phyloP scores from a whole-genome alignment of 2,113 vertebrate genomes.

The Catagonus wagneri region DNA sequence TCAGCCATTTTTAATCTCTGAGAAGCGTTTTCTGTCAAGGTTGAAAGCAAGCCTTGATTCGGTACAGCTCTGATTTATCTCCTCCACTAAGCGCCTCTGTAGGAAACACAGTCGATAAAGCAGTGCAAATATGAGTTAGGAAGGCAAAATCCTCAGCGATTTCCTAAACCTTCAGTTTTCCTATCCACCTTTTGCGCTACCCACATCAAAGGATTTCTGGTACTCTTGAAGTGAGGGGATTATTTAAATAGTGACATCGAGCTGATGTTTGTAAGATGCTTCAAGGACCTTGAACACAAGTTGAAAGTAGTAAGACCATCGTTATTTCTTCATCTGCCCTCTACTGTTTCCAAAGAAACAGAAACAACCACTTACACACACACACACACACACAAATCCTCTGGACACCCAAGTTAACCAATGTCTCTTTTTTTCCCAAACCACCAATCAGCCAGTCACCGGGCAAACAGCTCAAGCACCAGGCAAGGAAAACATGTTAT shows the following conservation, averaged over 20 bases:
- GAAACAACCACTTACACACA: slow-evolving; percentile 71
- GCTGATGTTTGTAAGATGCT: slow-evolving; percentile 11
- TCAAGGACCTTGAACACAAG: not conserved
- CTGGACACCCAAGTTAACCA: slow-evolving; percentile 68
- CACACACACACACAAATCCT: slow-evolving; percentile 57
- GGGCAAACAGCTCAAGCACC: slow-evolving; percentile 76
- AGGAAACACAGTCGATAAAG: not conserved
- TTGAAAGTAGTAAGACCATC: not conserved
- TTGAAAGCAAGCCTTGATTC: slow-evolving; percentile 11
- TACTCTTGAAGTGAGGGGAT: not conserved
- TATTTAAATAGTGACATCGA: not conserved
- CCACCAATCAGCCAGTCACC: slow-evolving; percentile 76
- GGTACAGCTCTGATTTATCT: slow-evolving; percentile 53
- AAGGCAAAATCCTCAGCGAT: not conserved
- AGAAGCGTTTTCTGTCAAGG: slow-evolving; percentile 38
- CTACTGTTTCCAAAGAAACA: slow-evolving; percentile 75
- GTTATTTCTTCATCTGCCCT: slow-evolving; percentile 64
- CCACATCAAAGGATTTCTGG: not conserved
- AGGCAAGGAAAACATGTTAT: slow-evolving; percentile 83
- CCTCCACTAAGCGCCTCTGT: not conserved
- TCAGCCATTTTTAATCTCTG: slow-evolving; percentile 57
- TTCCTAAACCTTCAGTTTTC: slow-evolving; percentile 1
- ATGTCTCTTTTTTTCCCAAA: slow-evolving; percentile 76
- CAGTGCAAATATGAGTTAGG: not conserved
- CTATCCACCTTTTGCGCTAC: too few relatives aligned